A percentile compares a stretch with the other conserved stretches of the same genome.
phyloP scores from a whole-genome alignment of 2,797 vertebrate species.

The Telmatherina bonti region DNA sequence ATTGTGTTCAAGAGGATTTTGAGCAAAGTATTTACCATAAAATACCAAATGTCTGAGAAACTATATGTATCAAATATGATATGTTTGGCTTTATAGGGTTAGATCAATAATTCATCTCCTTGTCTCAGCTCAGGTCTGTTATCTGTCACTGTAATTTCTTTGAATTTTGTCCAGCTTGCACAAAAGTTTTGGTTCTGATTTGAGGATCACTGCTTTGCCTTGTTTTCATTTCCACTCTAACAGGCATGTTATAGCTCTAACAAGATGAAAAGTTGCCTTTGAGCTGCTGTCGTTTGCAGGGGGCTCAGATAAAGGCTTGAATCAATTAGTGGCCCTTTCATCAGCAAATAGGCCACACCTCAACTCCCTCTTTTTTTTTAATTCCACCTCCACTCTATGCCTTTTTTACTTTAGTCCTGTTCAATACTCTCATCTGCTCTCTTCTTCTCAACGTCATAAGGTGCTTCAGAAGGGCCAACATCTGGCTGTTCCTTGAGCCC shows the following conservation, averaged over 20 bases:
- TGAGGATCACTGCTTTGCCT: not conserved
- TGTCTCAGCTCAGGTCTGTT: constrained; percentile 2
- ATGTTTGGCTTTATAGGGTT: no score
- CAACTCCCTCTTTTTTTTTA: constrained; percentile 30
- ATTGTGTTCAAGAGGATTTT: no score
- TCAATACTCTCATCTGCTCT: constrained; percentile 63
- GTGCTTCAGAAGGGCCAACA: constrained; percentile 72
- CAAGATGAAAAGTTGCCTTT: constrained; percentile 62
- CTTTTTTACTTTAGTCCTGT: constrained; percentile 53
- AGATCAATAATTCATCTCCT: not conserved
- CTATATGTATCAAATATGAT: no score
- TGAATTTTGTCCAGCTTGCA: not conserved
- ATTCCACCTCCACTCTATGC: constrained; percentile 37
- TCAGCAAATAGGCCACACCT: constrained; percentile 51
- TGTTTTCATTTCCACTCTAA: constrained; percentile 43
- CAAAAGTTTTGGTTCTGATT: constrained; percentile 28
- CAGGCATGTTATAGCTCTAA: constrained; percentile 29
- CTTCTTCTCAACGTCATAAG: constrained; percentile 61
- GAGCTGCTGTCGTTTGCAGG: constrained; percentile 40
- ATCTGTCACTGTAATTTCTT: not conserved
- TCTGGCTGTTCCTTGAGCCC: constrained; percentile 74
- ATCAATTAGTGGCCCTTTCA: constrained; percentile 73
- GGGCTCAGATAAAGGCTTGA: constrained; percentile 57
- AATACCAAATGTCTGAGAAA: no score
- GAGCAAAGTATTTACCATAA: no score